phyloP scores from a whole-genome alignment of 2,797 vertebrate genomes.

The Rhabdophis nuchalis region DNA sequence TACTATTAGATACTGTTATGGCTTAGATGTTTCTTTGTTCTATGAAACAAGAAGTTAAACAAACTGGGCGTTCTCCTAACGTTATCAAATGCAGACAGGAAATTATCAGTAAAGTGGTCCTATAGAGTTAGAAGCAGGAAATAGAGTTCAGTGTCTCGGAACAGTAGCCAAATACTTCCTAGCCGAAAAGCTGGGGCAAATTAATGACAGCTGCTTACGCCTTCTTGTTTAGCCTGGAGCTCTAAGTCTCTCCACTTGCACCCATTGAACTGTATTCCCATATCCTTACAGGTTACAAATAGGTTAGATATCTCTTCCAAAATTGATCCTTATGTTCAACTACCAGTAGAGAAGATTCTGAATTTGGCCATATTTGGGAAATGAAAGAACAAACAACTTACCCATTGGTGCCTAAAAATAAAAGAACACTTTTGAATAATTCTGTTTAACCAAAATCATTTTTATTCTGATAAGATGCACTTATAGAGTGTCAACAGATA shows the following conservation, averaged over 20 bases:
- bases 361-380: neutral
- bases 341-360: neutral
- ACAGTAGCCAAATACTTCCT: conserved; percentile 64
- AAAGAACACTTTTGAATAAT: neutral
- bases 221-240: conserved; percentile 11
- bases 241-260: neutral
- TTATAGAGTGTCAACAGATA: neutral
- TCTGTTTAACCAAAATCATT: neutral
- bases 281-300: neutral
- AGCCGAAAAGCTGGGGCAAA: conserved; percentile 61
- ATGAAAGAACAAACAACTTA: neutral
- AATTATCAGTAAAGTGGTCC: conserved; percentile 64
- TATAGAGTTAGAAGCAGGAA: conserved; percentile 72
- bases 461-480: neutral
- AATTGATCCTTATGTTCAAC: neutral
- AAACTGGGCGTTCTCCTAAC: conserved; percentile 66
- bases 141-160: conserved; percentile 65
- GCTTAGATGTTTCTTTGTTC: conserved; percentile 65
- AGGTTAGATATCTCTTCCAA: neutral
- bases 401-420: neutral
- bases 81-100: conserved; percentile 70
- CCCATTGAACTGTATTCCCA: neutral
- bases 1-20: conserved; percentile 63
- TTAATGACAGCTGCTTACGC: conserved; percentile 54
- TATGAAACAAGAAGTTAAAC: conserved; percentile 59